Base-by-base conservation (phyloP, 1,140 invertebrate genomes). In the Bombyx mandarina region DNA sequence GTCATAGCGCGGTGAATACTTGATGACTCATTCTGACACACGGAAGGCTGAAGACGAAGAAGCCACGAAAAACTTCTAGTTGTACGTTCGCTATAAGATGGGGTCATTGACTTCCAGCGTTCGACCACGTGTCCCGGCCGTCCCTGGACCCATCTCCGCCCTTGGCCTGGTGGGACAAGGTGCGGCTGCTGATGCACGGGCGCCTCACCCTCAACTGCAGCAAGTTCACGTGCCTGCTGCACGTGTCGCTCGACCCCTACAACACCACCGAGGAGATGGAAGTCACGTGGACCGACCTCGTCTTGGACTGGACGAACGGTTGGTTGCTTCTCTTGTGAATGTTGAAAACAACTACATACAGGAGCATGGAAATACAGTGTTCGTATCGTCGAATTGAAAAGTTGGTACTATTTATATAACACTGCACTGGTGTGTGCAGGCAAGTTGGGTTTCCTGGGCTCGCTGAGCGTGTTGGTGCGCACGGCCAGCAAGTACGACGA, bases 251-350 rank as follows among this genome's bases (percentile, higher is more conserved):
- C 6, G 97, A 99, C 90, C 98, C 98, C 0, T 99, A 99, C 77
- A 99, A 99, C 78, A 98, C 96, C 0, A 99, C 98, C 0, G 98
- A 99, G 83, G 95, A 99, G 85, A 99, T 99, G 96, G 98, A 99
- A 83, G 89, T 99, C 18, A 95, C 96, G 0, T 99, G 98, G 97
- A 94, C 92, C 7, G 92, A 96, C 65, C 90, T 98, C 1, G 93
- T 95, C 18, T 92, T 99, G 69, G 97, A 99, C 70, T 99, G 98
- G 97, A 97, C 96, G 1, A 98, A 97, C 86, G 97, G 96, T 91
- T 88, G 51, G 86, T 80, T 18, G 51, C n/a, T 49, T 51, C 7
- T 8, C 0, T 35, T 35, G 8, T 35, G 45, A 10, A 47, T 2
- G 3, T 47, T 3, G n/a, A 47, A 47, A 9, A 12, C 6, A 47